Base-by-base conservation (phyloP, 2,113 vertebrate genomes). In the Lates calcarifer region DNA sequence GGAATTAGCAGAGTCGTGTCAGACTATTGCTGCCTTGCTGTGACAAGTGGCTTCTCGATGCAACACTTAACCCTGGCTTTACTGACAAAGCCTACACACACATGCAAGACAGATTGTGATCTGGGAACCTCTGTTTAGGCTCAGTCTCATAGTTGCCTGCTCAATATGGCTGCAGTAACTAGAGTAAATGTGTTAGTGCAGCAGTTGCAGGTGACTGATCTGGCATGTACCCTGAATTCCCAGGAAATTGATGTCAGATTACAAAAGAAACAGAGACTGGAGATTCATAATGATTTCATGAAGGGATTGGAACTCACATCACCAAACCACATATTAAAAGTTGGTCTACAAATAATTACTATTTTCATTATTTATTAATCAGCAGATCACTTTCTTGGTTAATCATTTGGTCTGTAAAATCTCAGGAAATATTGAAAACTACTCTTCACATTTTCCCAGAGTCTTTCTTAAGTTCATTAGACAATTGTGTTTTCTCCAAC, bases 1-100 rank as follows among this genome's bases (percentile, higher is more conserved):
- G 68, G 80, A 79, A 83, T 90, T 87, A 91, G 73, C 75, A 76
- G 49, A 72, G 65, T 77, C 81, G 37, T 79, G 88, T 74, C 77
- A 77, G 47, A 77, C 62, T 37, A 33, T 1, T 31, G 56, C 45
- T 67, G 79, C 57, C 18, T 70, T 11, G 53, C 71, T 82, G 85
- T 29, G 66, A 81, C 41, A 43, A 60, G 64, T 15, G 3, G 63
- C 80, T 69, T 79, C 72, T 65, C 43, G 60, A 26, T 4, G 17
- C 72, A 75, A 77, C 70, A 47, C 41, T 68, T 74, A 66, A 81
- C 73, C 35, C 75, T 4, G 58, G 33, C 70, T 81, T 62, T 67
- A 49, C 66, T 61, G 66, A 70, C 66, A 43, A 35, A 62, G 28
- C 31, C 28, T 31, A 14, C 29, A 61, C 57, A 67, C 15, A 68